Evolutionary conservation across 2,797 vertebrate species (phyloP), one percentile per base, ranked within the genome.

Genomic region (Onychomys torridus): DNA sequence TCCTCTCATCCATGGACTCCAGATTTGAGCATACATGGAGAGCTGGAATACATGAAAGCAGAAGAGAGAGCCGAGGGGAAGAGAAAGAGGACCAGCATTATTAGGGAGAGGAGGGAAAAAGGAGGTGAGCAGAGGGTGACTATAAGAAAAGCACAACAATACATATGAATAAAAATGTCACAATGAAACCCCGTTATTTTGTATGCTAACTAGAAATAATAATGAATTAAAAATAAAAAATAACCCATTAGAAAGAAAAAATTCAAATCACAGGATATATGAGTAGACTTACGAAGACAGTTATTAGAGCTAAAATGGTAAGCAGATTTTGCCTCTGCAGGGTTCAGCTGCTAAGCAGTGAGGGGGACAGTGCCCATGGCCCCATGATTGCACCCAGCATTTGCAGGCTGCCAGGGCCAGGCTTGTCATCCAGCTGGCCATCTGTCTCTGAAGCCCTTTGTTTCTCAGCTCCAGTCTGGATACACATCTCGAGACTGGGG

Each of bases 211-310:
- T 89, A 73, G 73, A 86, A 87, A 40, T 89, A 85, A 67, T 67
- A 65, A 49, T 63, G 46, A 46, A 34, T 59, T 88, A 88, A 85
- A 85, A 84, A 32, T 65, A 63, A 59, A 82, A 57, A 89, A 4
- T 13, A 43, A 21, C 11, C 37, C 55, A 55, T 52, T 69, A 87
- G 43, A 61, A 63, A 23, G 16, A 59, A 61, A 40, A 75, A 76
- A 55, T 78, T 61, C 43, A 76, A 27, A 82, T 61, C 90, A 59
- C 82, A 91, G 49, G 55, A 79, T 19, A 81, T 32, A n/a, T 71
- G 75, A 90, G 21, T 21, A 69, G 49, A 91, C 78, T 78, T 84
- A 37, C 46, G 32, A 94, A 96, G 76, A 84, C 78, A 76, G 37
- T 81, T 90, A 16, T 91, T 61, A 71, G 82, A 93, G 79, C 59